These are phyloP conservation scores for Sericinus montela DNA, from an alignment of 2,888 invertebrate species.

Conservation along the genomic window DNA sequence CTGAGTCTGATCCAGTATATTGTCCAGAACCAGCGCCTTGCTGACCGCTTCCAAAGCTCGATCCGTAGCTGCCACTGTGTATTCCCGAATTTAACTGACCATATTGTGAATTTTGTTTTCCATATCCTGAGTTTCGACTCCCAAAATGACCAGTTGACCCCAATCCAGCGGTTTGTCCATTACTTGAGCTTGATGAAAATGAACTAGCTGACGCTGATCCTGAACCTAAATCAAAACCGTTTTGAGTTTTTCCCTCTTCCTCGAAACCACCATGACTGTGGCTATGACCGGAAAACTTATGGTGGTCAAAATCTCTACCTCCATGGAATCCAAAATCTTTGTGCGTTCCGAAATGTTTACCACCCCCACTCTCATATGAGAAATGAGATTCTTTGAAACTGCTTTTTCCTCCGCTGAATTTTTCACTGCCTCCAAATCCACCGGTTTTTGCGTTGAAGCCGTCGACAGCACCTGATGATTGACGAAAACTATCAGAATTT, in stretches of 20 bases:
- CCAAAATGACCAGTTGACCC: constrained; percentile 4
- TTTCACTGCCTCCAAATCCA: constrained; percentile 14
- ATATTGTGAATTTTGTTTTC: not conserved
- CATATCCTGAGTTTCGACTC: constrained; percentile 8
- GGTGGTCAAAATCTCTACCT: constrained; percentile 10
- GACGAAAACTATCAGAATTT: constrained; percentile 16
- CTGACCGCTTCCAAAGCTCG: not conserved
- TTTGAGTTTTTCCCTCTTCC: not conserved
- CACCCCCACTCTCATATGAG: constrained; percentile 30
- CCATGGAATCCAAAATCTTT: constrained; percentile 13
- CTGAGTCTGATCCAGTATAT: not conserved
- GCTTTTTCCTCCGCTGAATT: constrained; percentile 23
- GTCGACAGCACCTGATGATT: constrained; percentile 9
- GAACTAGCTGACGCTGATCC: constrained; percentile 17
- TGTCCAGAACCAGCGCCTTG: not conserved
- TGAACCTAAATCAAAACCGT: constrained; percentile 2
- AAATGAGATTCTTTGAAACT: constrained; percentile 35
- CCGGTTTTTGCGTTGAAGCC: constrained; percentile 14
- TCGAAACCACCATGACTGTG: constrained; percentile 2
- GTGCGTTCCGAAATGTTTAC: constrained; percentile 19
- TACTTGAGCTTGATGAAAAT: constrained; percentile 7
- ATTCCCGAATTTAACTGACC: constrained; percentile 8
- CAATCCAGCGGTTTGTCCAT: not conserved
- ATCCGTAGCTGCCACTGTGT: not conserved
- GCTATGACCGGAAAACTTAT: not conserved